Percentiles rank a stretch among this genome's conserved stretches.
Evolutionary conservation across 1,140 invertebrate genomes (phyloP).

Genomic region (Aphelenchoides besseyi): DNA sequence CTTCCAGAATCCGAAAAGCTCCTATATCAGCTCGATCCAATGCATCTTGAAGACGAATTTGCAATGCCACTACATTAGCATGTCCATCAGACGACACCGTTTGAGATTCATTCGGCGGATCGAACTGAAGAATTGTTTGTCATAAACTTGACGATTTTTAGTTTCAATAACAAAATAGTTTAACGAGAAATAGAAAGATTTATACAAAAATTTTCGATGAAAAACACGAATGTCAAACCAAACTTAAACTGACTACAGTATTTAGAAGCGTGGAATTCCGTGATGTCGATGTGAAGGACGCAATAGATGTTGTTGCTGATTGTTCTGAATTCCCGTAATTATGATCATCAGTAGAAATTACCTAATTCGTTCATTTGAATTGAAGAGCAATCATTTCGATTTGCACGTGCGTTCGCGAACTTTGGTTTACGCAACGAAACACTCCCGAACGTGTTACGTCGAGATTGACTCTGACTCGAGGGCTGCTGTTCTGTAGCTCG

Average conservation of each 20-base stretch:
- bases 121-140: neutral
- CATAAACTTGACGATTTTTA: neutral
- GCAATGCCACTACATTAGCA: neutral
- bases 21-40: neutral
- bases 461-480: neutral
- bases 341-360: too few species aligned
- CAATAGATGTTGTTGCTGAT: neutral
- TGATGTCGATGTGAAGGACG: neutral
- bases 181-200: neutral
- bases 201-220: neutral
- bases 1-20: neutral
- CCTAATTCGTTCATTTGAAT: neutral
- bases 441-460: constrained; percentile 4
- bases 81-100: neutral
- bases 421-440: constrained; percentile 1
- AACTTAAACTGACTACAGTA: neutral
- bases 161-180: neutral
- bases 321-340: too few species aligned
- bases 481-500: constrained; percentile 43
- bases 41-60: neutral
- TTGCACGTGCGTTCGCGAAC: neutral
- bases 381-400: neutral
- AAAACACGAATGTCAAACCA: neutral
- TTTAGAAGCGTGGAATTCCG: neutral
- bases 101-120: neutral